These are phyloP conservation scores for Oncorhynchus kisutch DNA, from an alignment of 2,113 vertebrate species.

Conservation along the genomic window DNA sequence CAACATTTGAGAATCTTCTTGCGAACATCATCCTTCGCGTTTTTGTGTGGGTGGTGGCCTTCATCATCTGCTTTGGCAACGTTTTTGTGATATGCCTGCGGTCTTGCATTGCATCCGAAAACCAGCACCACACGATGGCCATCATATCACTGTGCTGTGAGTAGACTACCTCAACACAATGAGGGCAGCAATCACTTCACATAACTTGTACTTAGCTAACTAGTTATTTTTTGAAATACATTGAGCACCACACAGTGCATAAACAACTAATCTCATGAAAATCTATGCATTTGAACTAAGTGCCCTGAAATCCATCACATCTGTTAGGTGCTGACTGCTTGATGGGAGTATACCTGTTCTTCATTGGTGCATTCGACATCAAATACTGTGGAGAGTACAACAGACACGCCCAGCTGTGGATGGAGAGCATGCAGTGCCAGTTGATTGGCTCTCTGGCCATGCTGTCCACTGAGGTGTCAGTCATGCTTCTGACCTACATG, in stretches of 20 bases:
- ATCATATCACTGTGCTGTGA: slow-evolving; percentile 86
- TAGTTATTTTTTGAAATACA: neutral
- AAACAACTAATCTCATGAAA: neutral
- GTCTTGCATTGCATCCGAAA: slow-evolving; percentile 81
- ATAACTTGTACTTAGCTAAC: neutral
- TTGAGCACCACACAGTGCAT: no score
- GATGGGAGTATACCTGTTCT: slow-evolving; percentile 87
- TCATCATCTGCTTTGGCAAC: slow-evolving; percentile 84
- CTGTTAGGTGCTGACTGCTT: slow-evolving; percentile 82
- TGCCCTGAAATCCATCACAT: neutral
- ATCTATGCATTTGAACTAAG: no score
- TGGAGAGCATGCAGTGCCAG: slow-evolving; percentile 78
- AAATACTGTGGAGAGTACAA: slow-evolving; percentile 83
- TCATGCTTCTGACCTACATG: slow-evolving; percentile 70
- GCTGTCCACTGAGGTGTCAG: slow-evolving; percentile 81
- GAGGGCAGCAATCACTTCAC: neutral
- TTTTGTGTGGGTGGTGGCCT: slow-evolving; percentile 85
- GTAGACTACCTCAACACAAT: slow-evolving; percentile 41
- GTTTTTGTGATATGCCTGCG: slow-evolving; percentile 84
- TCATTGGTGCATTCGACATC: slow-evolving; percentile 79
- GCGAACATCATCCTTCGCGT: slow-evolving; percentile 81
- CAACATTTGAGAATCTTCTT: slow-evolving; percentile 83
- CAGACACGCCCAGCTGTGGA: slow-evolving; percentile 80
- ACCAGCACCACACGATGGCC: slow-evolving; percentile 77
- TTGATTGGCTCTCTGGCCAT: slow-evolving; percentile 80